Base-by-base conservation (phyloP, 2,888 invertebrate species). In the Hedya salicella region DNA sequence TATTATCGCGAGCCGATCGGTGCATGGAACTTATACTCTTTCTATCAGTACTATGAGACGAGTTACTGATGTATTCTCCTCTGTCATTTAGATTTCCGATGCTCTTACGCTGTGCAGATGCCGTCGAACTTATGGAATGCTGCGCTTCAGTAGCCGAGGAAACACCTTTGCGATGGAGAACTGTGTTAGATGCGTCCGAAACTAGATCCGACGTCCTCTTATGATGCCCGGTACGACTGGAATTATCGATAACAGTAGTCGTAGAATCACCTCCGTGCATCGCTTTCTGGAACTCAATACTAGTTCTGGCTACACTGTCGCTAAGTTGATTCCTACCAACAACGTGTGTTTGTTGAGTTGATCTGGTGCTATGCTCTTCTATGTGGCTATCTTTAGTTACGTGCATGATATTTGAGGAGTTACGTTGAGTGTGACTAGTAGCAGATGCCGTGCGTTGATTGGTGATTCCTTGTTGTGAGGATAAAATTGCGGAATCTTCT, bases 1-100 rank as follows among this genome's bases (percentile, higher is more conserved):
- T 82, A 54, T 90, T 89, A 62, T 95, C 95, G 57, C 93, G 93
- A 54, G 89, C 92, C 56, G 95, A 96, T 30, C 96, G 93, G 81
- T 97, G 96, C 80, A 97, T 93, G 1, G 96, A 95, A 74, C 96
- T 97, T 46, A 96, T 93, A 78, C 96, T 97, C 74, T 95, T 95
- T 68, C 97, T 93, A 70, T 97, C 96, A 9, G 93, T 94, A 72
- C 94, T 95, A 67, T 95, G 94, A 0, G 94, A 93, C 1, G 95
- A 93, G 71, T 94, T 95, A 69, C 93, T 94, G 66, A 94, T 94
- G 75, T 94, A 95, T 75, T 95, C 94, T 9, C 95, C 95, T 73
- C 94, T 95, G 69, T 96, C 96, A 63, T 95, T 95, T 0, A 97
- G 90, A 79, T 97, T 97, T 21, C 95, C 94, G 68, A 97, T 95